These are phyloP conservation scores for Xiphorhynchus erythropygius DNA, from an alignment of 2,797 vertebrate genomes.

Conservation along the genomic window DNA sequence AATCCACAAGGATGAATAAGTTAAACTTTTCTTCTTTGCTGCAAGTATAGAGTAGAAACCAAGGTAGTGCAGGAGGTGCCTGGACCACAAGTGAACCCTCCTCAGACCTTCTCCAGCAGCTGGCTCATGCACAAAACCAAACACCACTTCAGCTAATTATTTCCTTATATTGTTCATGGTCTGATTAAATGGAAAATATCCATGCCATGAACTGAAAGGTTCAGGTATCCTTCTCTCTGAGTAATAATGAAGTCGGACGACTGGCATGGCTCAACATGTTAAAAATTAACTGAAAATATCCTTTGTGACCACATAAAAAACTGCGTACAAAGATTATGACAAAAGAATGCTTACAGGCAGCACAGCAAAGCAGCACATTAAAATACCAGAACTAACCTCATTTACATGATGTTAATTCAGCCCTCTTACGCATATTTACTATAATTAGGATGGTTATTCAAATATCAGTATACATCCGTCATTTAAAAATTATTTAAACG, in stretches of 20 bases:
- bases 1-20: background rate
- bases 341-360: background rate
- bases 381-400: background rate
- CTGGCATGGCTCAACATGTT: background rate
- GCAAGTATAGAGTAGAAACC: background rate
- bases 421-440: conserved; percentile 17
- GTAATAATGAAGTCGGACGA: background rate
- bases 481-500: background rate
- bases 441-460: conserved; percentile 1
- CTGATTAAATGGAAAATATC: background rate
- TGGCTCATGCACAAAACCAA: background rate
- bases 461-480: background rate
- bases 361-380: background rate
- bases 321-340: background rate
- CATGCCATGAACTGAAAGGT: background rate
- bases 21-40: background rate
- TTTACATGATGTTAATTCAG: background rate
- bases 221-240: background rate
- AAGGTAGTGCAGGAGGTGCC: background rate
- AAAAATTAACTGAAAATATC: background rate
- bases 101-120: background rate
- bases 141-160: background rate
- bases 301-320: background rate
- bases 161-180: conserved; percentile 1
- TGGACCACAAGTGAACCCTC: background rate